Percentiles rank a stretch among this genome's conserved stretches.
phyloP scores from a whole-genome alignment of 1,140 invertebrate genomes.

The Listronotus bonariensis region DNA sequence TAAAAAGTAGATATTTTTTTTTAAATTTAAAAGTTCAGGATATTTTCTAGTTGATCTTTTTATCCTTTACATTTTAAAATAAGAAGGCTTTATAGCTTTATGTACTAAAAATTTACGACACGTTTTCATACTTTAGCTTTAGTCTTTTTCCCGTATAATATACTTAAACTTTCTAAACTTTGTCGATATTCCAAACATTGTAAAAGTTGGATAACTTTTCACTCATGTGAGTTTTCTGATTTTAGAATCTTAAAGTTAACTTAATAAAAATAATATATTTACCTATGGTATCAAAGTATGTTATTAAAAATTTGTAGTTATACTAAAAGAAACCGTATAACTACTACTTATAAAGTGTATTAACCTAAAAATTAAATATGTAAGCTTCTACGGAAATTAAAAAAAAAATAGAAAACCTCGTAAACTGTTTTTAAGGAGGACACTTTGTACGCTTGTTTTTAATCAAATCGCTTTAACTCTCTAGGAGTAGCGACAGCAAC shows the following conservation, averaged over 20 bases:
- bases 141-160: slow-evolving; percentile 17
- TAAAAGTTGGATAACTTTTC: slow-evolving; percentile 8
- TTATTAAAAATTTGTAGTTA: too few species aligned
- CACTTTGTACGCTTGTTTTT: too few species aligned
- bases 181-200: slow-evolving; percentile 25
- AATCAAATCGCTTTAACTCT: too few species aligned
- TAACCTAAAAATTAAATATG: too few species aligned
- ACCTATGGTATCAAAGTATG: too few species aligned
- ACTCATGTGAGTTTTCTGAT: slow-evolving; percentile 5
- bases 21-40: background rate
- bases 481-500: too few species aligned
- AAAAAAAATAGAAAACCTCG: too few species aligned
- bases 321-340: too few species aligned
- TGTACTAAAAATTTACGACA: slow-evolving; percentile 26
- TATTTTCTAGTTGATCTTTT: background rate
- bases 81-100: slow-evolving; percentile 13
- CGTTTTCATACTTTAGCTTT: slow-evolving; percentile 27
- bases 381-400: too few species aligned
- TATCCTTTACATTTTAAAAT: slow-evolving; percentile 9
- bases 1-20: too few species aligned
- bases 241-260: slow-evolving; percentile 5
- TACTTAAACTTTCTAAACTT: slow-evolving; percentile 22
- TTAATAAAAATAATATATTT: background rate
- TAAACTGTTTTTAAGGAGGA: too few species aligned
- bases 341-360: too few species aligned